Percentiles rank a stretch among this genome's conserved stretches.
Conservation (phyloP, 2,797 vertebrate genomes). For the Valencia hispanica region DNA sequence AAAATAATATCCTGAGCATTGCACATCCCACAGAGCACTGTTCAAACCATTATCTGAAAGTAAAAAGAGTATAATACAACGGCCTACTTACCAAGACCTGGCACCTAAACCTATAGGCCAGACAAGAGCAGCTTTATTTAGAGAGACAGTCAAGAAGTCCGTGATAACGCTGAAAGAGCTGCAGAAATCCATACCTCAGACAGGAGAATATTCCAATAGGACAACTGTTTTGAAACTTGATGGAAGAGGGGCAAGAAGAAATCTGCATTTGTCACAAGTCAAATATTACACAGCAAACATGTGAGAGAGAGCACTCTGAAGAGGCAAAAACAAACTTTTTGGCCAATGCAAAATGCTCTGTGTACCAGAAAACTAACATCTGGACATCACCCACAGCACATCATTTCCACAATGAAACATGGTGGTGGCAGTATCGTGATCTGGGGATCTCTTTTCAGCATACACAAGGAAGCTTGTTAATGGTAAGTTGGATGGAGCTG, state of each 20-base stretch:
- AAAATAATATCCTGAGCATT: not conserved
- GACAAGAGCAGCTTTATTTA: conserved; percentile 62
- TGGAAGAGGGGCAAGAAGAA: not conserved
- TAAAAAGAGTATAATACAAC: not conserved
- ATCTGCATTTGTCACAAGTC: not conserved
- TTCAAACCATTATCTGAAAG: not conserved
- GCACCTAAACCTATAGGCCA: not conserved
- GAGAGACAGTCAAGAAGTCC: conserved; percentile 75
- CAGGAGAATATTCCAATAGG: not conserved
- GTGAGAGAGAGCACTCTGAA: not conserved
- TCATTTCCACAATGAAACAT: not conserved
- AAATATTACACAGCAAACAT: not conserved
- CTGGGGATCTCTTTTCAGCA: conserved; percentile 59
- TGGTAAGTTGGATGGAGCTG: not conserved
- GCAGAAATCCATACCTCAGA: not conserved
- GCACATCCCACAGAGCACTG: not conserved
- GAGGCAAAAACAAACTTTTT: not conserved
- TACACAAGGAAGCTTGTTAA: conserved; percentile 61
- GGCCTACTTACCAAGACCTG: not conserved
- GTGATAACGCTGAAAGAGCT: not conserved
- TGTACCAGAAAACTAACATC: not conserved
- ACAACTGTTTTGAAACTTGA: not conserved
- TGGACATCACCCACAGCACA: not conserved
- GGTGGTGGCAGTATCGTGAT: not conserved
- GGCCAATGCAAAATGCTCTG: not conserved